Conservation (phyloP, 1,140 invertebrate genomes). For the Gonatopus flavifemur region DNA sequence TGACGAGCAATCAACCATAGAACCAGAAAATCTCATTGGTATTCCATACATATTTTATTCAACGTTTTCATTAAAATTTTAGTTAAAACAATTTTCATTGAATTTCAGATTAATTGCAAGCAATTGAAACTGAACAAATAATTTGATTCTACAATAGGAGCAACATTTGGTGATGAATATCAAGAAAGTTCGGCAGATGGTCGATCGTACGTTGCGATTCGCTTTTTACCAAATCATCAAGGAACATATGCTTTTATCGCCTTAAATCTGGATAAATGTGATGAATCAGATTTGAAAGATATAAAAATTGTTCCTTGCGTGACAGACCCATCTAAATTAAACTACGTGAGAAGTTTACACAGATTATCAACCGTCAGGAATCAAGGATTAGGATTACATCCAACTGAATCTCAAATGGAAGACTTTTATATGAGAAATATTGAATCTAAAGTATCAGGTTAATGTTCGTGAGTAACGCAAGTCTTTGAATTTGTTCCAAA, state of each 20-base stretch:
- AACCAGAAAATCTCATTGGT: conserved; percentile 4
- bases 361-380: conserved; percentile 6
- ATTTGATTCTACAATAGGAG: conserved; percentile 16
- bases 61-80: too few species aligned
- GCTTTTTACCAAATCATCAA: conserved; percentile 43
- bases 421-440: conserved; percentile 24
- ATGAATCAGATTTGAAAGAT: conserved; percentile 33
- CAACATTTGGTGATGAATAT: conserved; percentile 24
- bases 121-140: not conserved
- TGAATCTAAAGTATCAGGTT: conserved; percentile 20
- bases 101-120: not conserved
- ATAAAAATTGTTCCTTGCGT: conserved; percentile 15
- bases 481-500: not conserved
- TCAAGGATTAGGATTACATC: conserved; percentile 6
- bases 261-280: conserved; percentile 45
- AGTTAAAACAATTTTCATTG: not conserved
- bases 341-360: conserved; percentile 13
- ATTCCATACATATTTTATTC: too few species aligned
- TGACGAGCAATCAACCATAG: not conserved
- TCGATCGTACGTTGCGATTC: conserved; percentile 50
- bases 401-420: conserved; percentile 21
- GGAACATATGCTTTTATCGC: conserved; percentile 52
- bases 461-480: not conserved
- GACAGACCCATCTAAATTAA: conserved; percentile 11
- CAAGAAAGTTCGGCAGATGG: conserved; percentile 32